Percentiles rank a stretch among this genome's conserved stretches.
Evolutionary conservation across 2,113 vertebrate genomes (phyloP).

Genomic region (Ophthalmolycus amberensis): DNA sequence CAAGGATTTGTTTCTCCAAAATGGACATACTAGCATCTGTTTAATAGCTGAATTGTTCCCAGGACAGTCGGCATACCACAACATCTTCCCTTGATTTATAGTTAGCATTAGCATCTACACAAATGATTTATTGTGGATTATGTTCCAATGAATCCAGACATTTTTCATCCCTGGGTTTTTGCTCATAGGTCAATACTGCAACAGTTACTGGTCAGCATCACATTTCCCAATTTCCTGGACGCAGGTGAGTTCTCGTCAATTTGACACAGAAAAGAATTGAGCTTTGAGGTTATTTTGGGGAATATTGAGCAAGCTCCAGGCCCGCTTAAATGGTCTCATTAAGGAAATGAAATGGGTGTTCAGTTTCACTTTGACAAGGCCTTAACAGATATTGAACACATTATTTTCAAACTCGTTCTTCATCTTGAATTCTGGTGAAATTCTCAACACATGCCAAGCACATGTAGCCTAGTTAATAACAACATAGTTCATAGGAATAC

Average conservation of each 20-base stretch:
- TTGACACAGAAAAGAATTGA: neutral
- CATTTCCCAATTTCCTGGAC: slow-evolving; percentile 90
- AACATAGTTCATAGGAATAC: neutral
- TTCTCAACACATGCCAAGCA: neutral
- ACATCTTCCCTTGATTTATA: slow-evolving; percentile 66
- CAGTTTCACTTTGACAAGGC: slow-evolving; percentile 19
- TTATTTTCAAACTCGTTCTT: slow-evolving; percentile 12
- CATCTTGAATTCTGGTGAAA: neutral
- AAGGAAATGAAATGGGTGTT: slow-evolving; percentile 9
- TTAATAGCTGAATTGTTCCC: slow-evolving; percentile 69
- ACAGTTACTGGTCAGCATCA: slow-evolving; percentile 92
- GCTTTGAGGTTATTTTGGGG: neutral
- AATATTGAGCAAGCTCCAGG: neutral
- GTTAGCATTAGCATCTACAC: slow-evolving; percentile 13
- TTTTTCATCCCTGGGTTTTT: slow-evolving; percentile 35
- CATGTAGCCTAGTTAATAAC: neutral
- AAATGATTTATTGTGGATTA: slow-evolving; percentile 23
- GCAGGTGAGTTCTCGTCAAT: slow-evolving; percentile 86
- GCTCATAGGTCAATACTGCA: slow-evolving; percentile 92
- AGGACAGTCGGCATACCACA: slow-evolving; percentile 58
- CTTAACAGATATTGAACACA: slow-evolving; percentile 27
- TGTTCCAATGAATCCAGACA: slow-evolving; percentile 17
- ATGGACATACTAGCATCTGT: slow-evolving; percentile 67
- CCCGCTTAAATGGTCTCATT: slow-evolving; percentile 6
- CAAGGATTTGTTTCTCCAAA: slow-evolving; percentile 40